Conservation (phyloP, 2,888 invertebrate genomes). For the Eupithecia tripunctaria region DNA sequence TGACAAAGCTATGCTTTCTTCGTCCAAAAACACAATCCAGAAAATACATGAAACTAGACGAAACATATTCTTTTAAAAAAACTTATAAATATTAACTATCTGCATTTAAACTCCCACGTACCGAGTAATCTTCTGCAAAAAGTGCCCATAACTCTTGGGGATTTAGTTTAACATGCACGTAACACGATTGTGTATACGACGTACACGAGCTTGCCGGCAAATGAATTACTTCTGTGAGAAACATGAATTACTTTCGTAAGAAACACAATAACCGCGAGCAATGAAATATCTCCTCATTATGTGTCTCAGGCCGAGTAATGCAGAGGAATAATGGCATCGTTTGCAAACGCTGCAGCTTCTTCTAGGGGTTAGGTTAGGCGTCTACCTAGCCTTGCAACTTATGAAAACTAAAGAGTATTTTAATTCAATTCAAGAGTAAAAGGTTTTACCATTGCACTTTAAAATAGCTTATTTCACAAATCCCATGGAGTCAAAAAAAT, state of each 20-base stretch:
- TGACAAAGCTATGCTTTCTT: no score
- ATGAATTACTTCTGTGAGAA: slow-evolving; percentile 44
- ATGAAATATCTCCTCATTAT: slow-evolving; percentile 48
- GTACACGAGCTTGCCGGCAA: slow-evolving; percentile 35
- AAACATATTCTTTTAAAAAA: neutral
- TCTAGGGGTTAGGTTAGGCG: slow-evolving; percentile 19
- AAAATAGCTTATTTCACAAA: neutral
- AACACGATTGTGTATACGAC: slow-evolving; percentile 32
- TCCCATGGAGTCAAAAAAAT: neutral
- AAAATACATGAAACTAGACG: neutral
- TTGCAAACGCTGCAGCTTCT: slow-evolving; percentile 31
- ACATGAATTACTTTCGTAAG: slow-evolving; percentile 44
- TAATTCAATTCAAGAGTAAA: neutral
- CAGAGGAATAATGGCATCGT: slow-evolving; percentile 28
- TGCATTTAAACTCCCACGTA: slow-evolving; percentile 13
- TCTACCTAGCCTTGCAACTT: no score
- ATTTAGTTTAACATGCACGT: slow-evolving; percentile 33
- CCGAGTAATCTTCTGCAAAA: slow-evolving; percentile 30
- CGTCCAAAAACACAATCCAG: no score
- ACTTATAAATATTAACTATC: neutral
- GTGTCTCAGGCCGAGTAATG: slow-evolving; percentile 39
- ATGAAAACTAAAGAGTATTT: neutral
- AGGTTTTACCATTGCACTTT: neutral
- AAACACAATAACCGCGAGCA: slow-evolving; percentile 44
- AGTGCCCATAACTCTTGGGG: slow-evolving; percentile 27